phyloP scores from a whole-genome alignment of 2,888 invertebrate genomes.

The Troilus luridus region DNA sequence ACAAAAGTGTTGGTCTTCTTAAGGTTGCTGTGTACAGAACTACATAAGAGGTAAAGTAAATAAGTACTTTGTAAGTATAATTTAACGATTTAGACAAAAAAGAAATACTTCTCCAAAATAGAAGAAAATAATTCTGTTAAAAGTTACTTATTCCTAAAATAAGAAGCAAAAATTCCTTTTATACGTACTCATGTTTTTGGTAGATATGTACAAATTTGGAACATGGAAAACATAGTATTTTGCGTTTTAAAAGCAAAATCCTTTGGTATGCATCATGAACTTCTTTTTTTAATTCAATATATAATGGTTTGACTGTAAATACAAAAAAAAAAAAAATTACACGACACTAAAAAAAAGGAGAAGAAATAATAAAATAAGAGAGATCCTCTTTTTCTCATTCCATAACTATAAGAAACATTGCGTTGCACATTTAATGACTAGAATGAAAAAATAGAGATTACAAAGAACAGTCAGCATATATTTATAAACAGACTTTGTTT shows the following conservation, averaged over 20 bases:
- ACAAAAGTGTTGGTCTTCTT: not conserved
- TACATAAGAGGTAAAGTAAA: too few relatives aligned
- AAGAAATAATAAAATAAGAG: not conserved
- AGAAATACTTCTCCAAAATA: too few relatives aligned
- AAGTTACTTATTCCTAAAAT: too few relatives aligned
- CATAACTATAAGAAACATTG: constrained; percentile 31
- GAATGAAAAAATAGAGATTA: constrained; percentile 17
- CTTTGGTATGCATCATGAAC: not conserved
- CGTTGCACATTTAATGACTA: constrained; percentile 19
- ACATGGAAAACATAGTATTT: not conserved
- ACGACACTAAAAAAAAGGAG: not conserved
- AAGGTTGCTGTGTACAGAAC: too few relatives aligned
- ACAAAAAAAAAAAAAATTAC: not conserved
- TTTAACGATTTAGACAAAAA: too few relatives aligned
- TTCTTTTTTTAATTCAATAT: not conserved
- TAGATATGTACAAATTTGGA: not conserved
- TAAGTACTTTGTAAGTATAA: too few relatives aligned
- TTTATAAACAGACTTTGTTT: not conserved
- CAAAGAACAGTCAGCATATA: not conserved
- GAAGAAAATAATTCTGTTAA: too few relatives aligned
- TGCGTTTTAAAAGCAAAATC: not conserved
- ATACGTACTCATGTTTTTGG: too few relatives aligned
- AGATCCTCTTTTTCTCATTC: constrained; percentile 8
- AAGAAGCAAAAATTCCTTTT: too few relatives aligned
- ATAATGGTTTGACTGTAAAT: not conserved